Evolutionary conservation across 1,140 invertebrate species (phyloP).

Genomic region (Antheraea mylitta): DNA sequence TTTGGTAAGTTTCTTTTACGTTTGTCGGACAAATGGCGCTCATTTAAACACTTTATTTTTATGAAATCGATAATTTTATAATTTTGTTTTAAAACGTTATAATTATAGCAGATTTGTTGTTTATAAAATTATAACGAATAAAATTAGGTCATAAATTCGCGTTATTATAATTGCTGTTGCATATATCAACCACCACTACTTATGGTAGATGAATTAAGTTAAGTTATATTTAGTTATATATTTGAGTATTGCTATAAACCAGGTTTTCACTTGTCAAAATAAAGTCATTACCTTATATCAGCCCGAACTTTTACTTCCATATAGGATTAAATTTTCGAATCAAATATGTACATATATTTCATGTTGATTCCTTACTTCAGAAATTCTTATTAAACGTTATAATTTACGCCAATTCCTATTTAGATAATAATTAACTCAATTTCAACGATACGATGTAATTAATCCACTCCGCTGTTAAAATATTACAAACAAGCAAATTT

Average conservation of each 20-base stretch:
- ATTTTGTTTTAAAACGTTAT: no score
- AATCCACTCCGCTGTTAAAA: not conserved
- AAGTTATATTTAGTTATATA: no score
- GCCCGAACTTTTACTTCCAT: conserved; percentile 37
- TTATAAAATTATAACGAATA: no score
- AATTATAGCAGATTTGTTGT: no score
- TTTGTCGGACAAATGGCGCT: no score
- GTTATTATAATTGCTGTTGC: no score
- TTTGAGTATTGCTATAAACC: conserved; percentile 34
- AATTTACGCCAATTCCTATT: not conserved
- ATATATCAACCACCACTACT: no score
- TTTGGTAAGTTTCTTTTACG: no score
- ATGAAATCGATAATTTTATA: no score
- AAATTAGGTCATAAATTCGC: no score
- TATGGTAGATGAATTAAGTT: no score
- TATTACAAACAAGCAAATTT: conserved; percentile 1
- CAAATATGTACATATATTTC: conserved; percentile 35
- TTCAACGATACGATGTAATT: not conserved
- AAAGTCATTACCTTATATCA: conserved; percentile 46
- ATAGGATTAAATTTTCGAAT: conserved; percentile 41
- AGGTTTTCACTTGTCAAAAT: conserved; percentile 35
- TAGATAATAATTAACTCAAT: not conserved
- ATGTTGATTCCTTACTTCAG: conserved; percentile 37
- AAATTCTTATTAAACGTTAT: not conserved
- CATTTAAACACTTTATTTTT: no score